Base-by-base conservation (phyloP, 1,140 invertebrate genomes). In the Eueides isabella region DNA sequence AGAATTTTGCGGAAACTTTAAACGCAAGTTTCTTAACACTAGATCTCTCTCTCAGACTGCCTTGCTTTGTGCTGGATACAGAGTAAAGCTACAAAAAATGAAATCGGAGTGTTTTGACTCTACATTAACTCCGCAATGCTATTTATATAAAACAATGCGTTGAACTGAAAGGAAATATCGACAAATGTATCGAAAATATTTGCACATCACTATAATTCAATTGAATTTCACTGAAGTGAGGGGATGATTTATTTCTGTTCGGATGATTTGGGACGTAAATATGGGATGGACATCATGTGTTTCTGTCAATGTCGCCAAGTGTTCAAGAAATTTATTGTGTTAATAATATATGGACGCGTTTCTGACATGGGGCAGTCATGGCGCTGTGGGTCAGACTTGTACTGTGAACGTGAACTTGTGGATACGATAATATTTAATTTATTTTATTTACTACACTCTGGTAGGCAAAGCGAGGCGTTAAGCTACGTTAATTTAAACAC, bases 241-340 rank as follows among this genome's bases (percentile, higher is more conserved):
- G 23, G 48, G 23, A 55, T 55, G 48, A 55, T 55, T 55, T 55
- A 26, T 55, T 55, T 55, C 48, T 23, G 48, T 55, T 11, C 48
- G 19, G 23, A 55, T 55, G 48, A 55, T 55, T 55, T 55, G 48
- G 23, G 23, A 26, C 48, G 19, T 44, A 55, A 55, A 55, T 55
- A 55, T 55, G 26, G 48, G 48, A 55, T 55, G 48, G 48, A 26
- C 48, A 55, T 55, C 48, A 26, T 55, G 48, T 55, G 48, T 55
- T 55, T 1, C 48, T 55, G 48, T 55, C 48, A 55, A 55, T 55
- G 7, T 23, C 7, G 5, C 48, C 12, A 55, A 48, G 41, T 55
- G 19, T 23, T 55, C 48, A 26, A 55, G 48, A 23, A 12, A 55
- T 55, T 55, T 55, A 55, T 26, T 55, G 48, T 26, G 19, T 55